phyloP scores from a whole-genome alignment of 2,888 invertebrate genomes.

The Philaethria dido region DNA sequence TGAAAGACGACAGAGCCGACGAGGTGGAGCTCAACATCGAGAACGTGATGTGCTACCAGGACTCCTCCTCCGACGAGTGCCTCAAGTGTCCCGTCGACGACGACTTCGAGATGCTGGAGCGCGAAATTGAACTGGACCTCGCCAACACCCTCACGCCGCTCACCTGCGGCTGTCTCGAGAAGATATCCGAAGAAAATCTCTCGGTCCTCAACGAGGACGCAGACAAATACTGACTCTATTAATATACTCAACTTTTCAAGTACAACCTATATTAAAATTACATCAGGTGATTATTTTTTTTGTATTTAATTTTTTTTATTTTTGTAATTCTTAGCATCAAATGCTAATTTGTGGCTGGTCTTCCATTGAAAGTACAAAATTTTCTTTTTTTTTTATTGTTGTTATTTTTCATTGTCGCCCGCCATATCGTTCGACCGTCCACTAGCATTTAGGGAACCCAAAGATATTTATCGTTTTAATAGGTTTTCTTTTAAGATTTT shows the following conservation, averaged over 20 bases:
- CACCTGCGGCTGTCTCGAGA: conserved; percentile 63
- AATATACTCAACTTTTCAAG: conserved; percentile 11
- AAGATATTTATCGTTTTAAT: conserved; percentile 61
- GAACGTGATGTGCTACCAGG: conserved; percentile 71
- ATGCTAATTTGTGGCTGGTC: conserved; percentile 47
- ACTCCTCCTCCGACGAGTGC: conserved; percentile 77
- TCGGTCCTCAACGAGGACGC: conserved; percentile 62
- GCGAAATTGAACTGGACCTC: conserved; percentile 69
- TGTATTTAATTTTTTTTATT: conserved; percentile 17
- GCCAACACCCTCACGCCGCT: conserved; percentile 54
- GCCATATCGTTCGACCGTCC: conserved; percentile 39
- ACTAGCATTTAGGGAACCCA: conserved; percentile 68
- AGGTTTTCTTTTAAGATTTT: conserved; percentile 55
- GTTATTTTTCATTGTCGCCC: neutral
- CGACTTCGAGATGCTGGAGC: conserved; percentile 71
- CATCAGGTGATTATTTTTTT: conserved; percentile 2
- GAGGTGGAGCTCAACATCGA: conserved; percentile 75
- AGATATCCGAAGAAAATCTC: conserved; percentile 76
- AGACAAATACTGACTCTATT: conserved; percentile 38
- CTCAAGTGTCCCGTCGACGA: conserved; percentile 66
- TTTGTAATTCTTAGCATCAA: conserved; percentile 45
- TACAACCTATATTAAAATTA: conserved; percentile 28
- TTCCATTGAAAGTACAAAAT: conserved; percentile 42
- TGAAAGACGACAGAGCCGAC: conserved; percentile 55
- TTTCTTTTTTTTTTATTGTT: conserved; percentile 16